These are phyloP conservation scores for Incurvaria masculella DNA, from an alignment of 2,888 invertebrate species.

Conservation along the genomic window DNA sequence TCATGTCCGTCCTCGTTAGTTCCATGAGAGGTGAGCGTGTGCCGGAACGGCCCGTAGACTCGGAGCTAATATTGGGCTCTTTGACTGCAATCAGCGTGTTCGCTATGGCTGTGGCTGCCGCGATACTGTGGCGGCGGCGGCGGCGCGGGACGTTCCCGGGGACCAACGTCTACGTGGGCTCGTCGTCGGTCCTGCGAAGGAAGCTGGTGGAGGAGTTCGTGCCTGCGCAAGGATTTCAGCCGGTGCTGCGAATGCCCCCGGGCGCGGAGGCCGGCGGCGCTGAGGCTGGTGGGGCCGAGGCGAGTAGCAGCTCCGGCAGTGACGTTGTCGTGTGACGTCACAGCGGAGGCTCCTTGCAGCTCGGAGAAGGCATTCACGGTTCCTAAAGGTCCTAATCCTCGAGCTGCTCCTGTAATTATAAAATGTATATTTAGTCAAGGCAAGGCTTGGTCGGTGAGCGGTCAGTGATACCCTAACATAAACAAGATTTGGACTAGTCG, in stretches of 20 bases:
- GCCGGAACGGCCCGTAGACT: constrained; percentile 48
- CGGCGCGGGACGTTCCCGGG: constrained; percentile 54
- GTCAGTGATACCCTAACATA: constrained; percentile 16
- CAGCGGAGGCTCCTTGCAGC: constrained; percentile 56
- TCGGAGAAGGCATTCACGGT: constrained; percentile 55
- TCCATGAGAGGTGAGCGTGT: constrained; percentile 60
- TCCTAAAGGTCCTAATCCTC: constrained; percentile 39
- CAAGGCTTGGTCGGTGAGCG: neutral
- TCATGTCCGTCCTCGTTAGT: constrained; percentile 61
- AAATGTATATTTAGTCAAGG: neutral
- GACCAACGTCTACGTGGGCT: constrained; percentile 59
- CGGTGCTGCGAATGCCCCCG: constrained; percentile 54
- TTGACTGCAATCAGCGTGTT: constrained; percentile 55
- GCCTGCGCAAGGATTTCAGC: constrained; percentile 55
- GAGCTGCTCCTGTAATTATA: neutral
- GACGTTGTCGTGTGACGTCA: constrained; percentile 67
- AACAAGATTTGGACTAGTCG: constrained; percentile 20
- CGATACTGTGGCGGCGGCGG: constrained; percentile 56
- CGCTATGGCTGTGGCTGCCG: constrained; percentile 47
- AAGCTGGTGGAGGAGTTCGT: constrained; percentile 61
- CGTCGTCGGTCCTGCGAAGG: constrained; percentile 57
- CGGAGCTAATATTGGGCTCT: constrained; percentile 58
- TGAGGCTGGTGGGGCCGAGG: constrained; percentile 24
- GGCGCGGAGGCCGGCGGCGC: constrained; percentile 35
- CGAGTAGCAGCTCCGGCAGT: constrained; percentile 19